phyloP scores from a whole-genome alignment of 1,140 invertebrate genomes.

The Phymorhynchus buccinoides region DNA sequence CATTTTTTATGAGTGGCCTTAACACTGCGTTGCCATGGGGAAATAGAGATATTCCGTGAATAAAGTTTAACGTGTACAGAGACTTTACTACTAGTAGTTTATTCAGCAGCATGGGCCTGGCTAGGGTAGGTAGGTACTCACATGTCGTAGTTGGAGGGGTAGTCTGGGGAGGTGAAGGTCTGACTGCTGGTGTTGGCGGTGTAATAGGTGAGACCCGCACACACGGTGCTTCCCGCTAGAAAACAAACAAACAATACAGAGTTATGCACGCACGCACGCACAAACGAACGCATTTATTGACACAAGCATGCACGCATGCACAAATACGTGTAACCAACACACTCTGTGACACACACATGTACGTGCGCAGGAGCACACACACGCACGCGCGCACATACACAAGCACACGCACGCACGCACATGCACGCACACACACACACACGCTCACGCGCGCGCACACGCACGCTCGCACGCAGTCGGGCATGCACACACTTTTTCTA shows the following conservation, averaged over 20 bases:
- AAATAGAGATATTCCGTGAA: neutral
- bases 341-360: too few species aligned
- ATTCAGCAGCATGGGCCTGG: too few species aligned
- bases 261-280: neutral
- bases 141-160: constrained; percentile 21
- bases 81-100: too few species aligned
- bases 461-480: too few species aligned
- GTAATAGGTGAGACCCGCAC: constrained; percentile 19
- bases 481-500: too few species aligned
- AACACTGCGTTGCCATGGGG: neutral
- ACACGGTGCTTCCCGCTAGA: neutral
- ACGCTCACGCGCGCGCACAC: too few species aligned
- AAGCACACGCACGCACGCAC: too few species aligned
- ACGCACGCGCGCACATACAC: too few species aligned
- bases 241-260: neutral
- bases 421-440: too few species aligned
- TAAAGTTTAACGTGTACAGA: neutral
- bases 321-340: neutral
- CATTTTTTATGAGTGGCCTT: too few species aligned
- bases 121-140: too few species aligned
- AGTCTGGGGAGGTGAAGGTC: constrained; percentile 18
- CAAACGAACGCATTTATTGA: neutral
- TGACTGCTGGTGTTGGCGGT: neutral
- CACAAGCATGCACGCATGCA: neutral
- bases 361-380: too few species aligned